Evolutionary conservation across 2,888 invertebrate genomes (phyloP), one percentile per base, ranked within the genome.

Genomic region (Melanotus villosus): DNA sequence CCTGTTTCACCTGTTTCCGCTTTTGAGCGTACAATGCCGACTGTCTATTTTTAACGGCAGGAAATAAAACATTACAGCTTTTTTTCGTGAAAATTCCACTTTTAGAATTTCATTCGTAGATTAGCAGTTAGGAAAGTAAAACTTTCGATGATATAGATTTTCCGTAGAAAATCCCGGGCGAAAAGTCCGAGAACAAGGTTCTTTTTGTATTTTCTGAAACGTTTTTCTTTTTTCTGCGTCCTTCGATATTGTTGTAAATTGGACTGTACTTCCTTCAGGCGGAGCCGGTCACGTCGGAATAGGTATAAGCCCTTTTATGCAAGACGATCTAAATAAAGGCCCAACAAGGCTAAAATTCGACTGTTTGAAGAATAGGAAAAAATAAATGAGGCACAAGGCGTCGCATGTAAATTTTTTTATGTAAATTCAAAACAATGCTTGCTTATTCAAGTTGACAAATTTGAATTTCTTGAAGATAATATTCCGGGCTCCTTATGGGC

Each of bases 381-480:
- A 43, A 41, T 7, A 43, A 19, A 43, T 19, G 43, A 16, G 19
- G 43, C 18, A 6, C 18, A 10, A 9, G 10, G 47, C 23, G 23
- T 2, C 23, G 23, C 23, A 47, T 47, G 47, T 47, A 47, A 47
- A 47, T 47, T 47, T 47, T n/a, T 38, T 47, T 47, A 47, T 47
- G 47, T 23, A 47, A 47, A 47, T 47, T 21, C 47, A 10, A 5
- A 21, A 12, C 19, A 23, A 47, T 47, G 47, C 19, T 47, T 47
- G 47, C 23, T 47, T 47, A 47, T 47, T 47, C 47, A 23, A 47
- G 47, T 47, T 47, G 47, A 32, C 52, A 52, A 52, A 52, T 52
- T 52, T 52, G 52, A 52, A 32, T 30, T 32, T 32, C 18, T 52
- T 32, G 26, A 32, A 52, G 52, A 52, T 47, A 21, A 47, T 47